Base-by-base conservation (phyloP, 2,113 vertebrate genomes). In the Pachyramphus minor region DNA sequence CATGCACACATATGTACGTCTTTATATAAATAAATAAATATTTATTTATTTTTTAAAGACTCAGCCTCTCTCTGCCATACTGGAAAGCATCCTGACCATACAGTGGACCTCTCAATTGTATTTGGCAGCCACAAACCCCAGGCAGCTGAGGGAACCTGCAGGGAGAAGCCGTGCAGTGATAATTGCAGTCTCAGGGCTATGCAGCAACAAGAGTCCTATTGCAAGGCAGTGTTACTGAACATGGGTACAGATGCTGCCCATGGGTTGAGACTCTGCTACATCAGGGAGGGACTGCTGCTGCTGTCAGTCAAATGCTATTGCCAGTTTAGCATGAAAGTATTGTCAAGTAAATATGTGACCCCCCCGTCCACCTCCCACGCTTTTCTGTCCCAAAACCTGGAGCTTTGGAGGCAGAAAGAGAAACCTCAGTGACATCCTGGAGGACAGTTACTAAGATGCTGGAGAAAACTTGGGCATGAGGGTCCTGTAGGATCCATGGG, bases 1-100 rank as follows among this genome's bases (percentile, higher is more conserved):
- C 1, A 0, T 63, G 27, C 12, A 15, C 0, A 0, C 5, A 3
- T 9, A 3, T 15, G 12, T n/a, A 11, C 24, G 22, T 0, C 0
- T 68, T 21, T 24, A 14, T 71, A 10, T 24, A 49, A 58, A 33
- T 53, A 66, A 1, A 56, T 1, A 25, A n/a, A n/a, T 9, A 30
- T 5, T n/a, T 69, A 10, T 2, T 55, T 49, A 22, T 6, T 12
- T 69, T 77, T 41, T 53, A 58, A 87, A 79, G 52, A 23, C n/a
- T 59, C 42, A 50, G 11, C 11, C 16, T 77, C 45, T 75, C 44
- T 71, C 21, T 63, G 16, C 58, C 35, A 20, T 21, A 10, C n/a
- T 28, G 20, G 62, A 55, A 42, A 81, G 10, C 33, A 59, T 9
- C 16, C 64, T 59, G 30, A 67, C 27, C 11, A 16, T 21, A 17